These are phyloP conservation scores for Heliothis peltigera DNA, from an alignment of 2,888 invertebrate genomes.

Conservation along the genomic window DNA sequence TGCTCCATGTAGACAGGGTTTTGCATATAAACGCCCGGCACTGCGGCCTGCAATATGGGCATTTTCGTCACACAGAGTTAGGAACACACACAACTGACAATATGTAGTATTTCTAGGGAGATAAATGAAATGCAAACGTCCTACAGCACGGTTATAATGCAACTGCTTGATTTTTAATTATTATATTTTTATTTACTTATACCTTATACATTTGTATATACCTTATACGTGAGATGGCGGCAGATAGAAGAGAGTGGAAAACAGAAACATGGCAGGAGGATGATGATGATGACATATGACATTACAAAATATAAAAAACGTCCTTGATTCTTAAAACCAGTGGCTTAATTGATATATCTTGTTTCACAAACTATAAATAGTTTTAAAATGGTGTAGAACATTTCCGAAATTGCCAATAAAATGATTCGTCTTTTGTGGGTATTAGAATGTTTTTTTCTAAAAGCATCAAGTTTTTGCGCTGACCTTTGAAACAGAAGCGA, in stretches of 20 bases:
- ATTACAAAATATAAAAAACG: too few species aligned
- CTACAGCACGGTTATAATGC: too few species aligned
- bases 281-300: too few species aligned
- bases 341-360: too few species aligned
- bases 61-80: slow-evolving; percentile 43
- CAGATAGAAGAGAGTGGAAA: too few species aligned
- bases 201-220: too few species aligned
- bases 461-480: background rate
- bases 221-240: too few species aligned
- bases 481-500: slow-evolving; percentile 2
- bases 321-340: background rate
- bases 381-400: background rate
- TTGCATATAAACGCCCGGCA: slow-evolving; percentile 58
- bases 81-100: background rate
- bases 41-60: slow-evolving; percentile 36
- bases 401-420: background rate
- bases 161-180: too few species aligned
- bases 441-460: background rate
- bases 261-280: too few species aligned
- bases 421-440: background rate
- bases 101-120: too few species aligned
- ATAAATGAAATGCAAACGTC: too few species aligned
- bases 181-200: too few species aligned
- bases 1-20: slow-evolving; percentile 52
- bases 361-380: background rate